A percentile compares a stretch with the other conserved stretches of the same genome.
Conservation (phyloP, 2,888 invertebrate species). For the Electrophaes corylata region DNA sequence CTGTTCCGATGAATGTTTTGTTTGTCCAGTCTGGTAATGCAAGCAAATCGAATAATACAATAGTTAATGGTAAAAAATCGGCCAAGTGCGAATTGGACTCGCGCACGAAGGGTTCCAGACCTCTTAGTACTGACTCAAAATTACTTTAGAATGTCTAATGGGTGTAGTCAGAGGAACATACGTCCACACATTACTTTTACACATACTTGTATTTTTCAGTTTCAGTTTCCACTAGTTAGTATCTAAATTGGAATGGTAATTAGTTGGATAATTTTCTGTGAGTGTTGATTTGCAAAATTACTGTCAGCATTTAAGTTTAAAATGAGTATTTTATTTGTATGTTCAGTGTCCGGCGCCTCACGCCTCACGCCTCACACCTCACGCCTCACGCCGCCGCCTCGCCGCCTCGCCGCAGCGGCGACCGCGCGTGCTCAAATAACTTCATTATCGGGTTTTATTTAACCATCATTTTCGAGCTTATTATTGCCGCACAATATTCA, state of each 20-base stretch:
- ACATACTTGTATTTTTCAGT: no score
- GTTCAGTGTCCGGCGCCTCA: not conserved
- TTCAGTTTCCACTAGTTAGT: no score
- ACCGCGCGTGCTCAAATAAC: conserved; percentile 10
- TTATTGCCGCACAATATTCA: conserved; percentile 5
- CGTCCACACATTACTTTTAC: no score
- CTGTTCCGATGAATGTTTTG: conserved; percentile 21
- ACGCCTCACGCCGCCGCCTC: not conserved
- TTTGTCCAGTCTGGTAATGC: conserved; percentile 20
- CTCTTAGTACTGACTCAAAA: not conserved
- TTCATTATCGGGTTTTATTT: conserved; percentile 13
- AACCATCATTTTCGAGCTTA: conserved; percentile 5
- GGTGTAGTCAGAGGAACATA: no score
- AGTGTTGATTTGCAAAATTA: conserved; percentile 6
- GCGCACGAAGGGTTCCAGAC: no score
- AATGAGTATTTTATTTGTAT: conserved; percentile 8
- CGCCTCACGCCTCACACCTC: no score
- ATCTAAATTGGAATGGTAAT: conserved; percentile 16
- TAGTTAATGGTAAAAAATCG: no score
- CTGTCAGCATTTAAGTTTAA: not conserved
- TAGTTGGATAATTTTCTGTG: not conserved
- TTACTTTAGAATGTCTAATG: no score
- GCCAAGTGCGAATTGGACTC: no score
- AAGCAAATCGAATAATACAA: no score
- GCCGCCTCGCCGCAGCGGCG: not conserved